Base-by-base conservation (phyloP, 2,113 vertebrate genomes). In the Axis porcinus region DNA sequence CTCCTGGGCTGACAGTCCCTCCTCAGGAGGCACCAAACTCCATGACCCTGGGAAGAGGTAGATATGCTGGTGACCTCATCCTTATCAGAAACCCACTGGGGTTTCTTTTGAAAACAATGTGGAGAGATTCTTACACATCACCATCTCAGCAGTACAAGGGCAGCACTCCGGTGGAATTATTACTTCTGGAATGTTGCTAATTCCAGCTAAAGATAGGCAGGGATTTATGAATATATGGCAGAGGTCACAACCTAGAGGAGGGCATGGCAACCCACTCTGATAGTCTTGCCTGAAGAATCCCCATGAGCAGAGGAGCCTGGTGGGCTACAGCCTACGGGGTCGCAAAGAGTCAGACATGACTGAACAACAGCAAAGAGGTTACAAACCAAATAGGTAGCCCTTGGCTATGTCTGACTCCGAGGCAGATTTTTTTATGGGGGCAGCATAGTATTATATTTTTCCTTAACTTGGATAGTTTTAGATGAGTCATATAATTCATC, bases 31-130 rank as follows among this genome's bases (percentile, higher is more conserved):
- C 6, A 54, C 3, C 21, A 19, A 74, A 78, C 10, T 4, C 30
- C 19, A 12, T 0, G 1, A 21, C 9, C 40, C 25, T 57, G 3
- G 8, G 9, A 76, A 86, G 13, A 57, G 7, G 2, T 23, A 55
- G 16, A 50, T 27, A n/a, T 0, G 0, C 3, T 50, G 27, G 5
- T 36, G 25, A 45, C 52, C 19, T 85, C 27, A 25, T 17, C 17
- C 40, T 14, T 40, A 52, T 6, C 58, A 64, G 30, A 57, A 70
- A 10, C 0, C 23, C 17, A 43, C 6, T 4, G 5, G 17, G 7
- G 3, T 64, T 86, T 23, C 40, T 13, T 94, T 5, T 14, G 33
- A 84, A 70, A 23, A 74, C 33, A 14, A 13, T 33, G 57, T 40
- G 47, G 54, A 54, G 23, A n/a, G 13, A 21, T 89, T 95, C 2